These are phyloP conservation scores for Aporophyla nigra DNA, from an alignment of 2,888 invertebrate species.

Conservation along the genomic window DNA sequence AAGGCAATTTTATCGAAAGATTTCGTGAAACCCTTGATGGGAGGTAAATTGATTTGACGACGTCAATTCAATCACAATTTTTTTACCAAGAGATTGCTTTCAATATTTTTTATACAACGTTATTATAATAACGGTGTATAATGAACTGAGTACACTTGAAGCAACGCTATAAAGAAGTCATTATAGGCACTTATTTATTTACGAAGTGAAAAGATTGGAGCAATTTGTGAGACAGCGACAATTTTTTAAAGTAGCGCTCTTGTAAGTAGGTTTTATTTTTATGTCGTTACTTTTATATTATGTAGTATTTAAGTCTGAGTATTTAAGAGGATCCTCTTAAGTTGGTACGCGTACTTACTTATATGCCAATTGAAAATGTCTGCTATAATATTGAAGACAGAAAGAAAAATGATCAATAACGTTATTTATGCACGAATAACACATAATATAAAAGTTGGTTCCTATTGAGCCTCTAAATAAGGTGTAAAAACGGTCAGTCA, in stretches of 20 bases:
- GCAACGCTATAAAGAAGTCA: conserved; percentile 51
- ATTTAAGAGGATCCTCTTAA: not conserved
- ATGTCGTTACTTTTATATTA: not conserved
- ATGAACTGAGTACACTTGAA: conserved; percentile 37
- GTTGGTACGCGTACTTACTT: not conserved
- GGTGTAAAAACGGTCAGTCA: no score
- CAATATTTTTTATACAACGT: conserved; percentile 47
- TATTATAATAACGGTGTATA: conserved; percentile 18
- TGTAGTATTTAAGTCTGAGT: not conserved
- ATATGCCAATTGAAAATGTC: not conserved
- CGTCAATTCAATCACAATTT: conserved; percentile 64
- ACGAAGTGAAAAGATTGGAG: conserved; percentile 55
- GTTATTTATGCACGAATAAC: not conserved
- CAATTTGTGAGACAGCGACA: conserved; percentile 35
- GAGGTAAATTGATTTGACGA: conserved; percentile 65
- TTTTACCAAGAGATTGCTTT: conserved; percentile 59
- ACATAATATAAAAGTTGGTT: not conserved
- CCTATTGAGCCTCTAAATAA: not conserved
- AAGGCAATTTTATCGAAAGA: conserved; percentile 61
- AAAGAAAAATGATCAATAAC: not conserved
- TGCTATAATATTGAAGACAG: not conserved
- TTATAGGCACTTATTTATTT: conserved; percentile 59
- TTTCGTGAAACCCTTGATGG: conserved; percentile 57
- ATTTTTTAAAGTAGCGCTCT: conserved; percentile 22
- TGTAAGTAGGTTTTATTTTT: conserved; percentile 21